Conservation (phyloP, 2,797 vertebrate species). For the Anguilla pacifica region DNA sequence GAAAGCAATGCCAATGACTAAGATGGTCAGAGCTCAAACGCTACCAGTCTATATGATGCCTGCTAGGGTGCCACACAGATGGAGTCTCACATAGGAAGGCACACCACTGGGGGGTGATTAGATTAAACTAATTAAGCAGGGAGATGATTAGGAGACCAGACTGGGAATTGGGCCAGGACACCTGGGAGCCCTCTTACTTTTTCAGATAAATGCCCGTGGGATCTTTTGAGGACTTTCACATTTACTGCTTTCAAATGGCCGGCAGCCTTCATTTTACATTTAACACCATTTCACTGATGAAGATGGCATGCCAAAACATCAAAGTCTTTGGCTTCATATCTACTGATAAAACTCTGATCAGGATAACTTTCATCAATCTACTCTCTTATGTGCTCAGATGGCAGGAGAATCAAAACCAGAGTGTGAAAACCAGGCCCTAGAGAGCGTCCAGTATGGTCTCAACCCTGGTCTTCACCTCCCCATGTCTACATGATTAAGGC, state of each 20-base stretch:
- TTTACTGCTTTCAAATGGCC: conserved; percentile 7
- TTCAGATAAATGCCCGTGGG: not conserved
- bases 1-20: not conserved
- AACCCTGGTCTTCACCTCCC: no score
- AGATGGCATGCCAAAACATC: not conserved
- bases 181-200: not conserved
- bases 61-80: not conserved
- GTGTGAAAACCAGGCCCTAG: no score
- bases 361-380: not conserved
- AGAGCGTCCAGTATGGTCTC: no score
- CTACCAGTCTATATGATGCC: not conserved
- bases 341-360: not conserved
- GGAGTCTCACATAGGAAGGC: not conserved
- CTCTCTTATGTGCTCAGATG: no score
- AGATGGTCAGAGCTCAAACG: not conserved
- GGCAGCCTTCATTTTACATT: not conserved
- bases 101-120: conserved; percentile 3
- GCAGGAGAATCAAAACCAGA: not conserved
- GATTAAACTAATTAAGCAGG: conserved; percentile 16
- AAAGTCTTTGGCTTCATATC: not conserved
- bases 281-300: conserved; percentile 3
- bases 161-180: conserved; percentile 18
- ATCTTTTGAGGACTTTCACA: not conserved
- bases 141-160: not conserved
- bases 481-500: no score